Conservation (phyloP, 2,888 invertebrate genomes). For the Pemphredon lugubris region DNA sequence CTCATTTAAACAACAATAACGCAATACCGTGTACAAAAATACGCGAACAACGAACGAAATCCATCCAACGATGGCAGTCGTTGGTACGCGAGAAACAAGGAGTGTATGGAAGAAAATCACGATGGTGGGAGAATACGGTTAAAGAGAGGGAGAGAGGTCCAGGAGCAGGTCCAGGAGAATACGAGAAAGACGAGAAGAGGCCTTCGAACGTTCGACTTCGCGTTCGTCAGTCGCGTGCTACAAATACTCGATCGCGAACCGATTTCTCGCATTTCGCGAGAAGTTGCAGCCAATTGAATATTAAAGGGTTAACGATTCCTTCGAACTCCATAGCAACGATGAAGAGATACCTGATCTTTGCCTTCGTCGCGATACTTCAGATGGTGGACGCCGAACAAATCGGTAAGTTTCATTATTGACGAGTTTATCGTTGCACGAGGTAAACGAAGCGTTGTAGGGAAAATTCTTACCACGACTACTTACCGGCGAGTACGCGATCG, state of each 20-base stretch:
- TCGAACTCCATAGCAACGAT: background rate
- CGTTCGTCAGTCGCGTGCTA: conserved; percentile 65
- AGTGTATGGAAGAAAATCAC: conserved; percentile 23
- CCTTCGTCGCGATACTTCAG: background rate
- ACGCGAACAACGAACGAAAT: no score
- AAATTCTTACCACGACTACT: no score
- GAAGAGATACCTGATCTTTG: background rate
- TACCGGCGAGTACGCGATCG: no score
- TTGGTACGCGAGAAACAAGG: background rate
- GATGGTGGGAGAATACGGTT: conserved; percentile 42
- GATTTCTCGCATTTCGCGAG: conserved; percentile 29
- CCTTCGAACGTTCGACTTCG: conserved; percentile 29
- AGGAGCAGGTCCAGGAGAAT: background rate
- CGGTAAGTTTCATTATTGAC: conserved; percentile 17
- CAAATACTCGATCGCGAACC: conserved; percentile 57
- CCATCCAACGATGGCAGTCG: no score
- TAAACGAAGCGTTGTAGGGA: background rate
- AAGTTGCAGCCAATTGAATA: background rate
- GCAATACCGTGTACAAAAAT: no score
- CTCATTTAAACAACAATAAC: no score
- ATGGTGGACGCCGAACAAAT: background rate
- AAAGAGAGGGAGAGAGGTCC: conserved; percentile 17
- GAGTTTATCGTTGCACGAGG: background rate
- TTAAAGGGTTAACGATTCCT: background rate
- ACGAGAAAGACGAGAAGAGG: conserved; percentile 27